Evolutionary conservation across 1,140 invertebrate species (phyloP), one percentile per base, ranked within the genome.

Genomic region (Eriocheir sinensis): DNA sequence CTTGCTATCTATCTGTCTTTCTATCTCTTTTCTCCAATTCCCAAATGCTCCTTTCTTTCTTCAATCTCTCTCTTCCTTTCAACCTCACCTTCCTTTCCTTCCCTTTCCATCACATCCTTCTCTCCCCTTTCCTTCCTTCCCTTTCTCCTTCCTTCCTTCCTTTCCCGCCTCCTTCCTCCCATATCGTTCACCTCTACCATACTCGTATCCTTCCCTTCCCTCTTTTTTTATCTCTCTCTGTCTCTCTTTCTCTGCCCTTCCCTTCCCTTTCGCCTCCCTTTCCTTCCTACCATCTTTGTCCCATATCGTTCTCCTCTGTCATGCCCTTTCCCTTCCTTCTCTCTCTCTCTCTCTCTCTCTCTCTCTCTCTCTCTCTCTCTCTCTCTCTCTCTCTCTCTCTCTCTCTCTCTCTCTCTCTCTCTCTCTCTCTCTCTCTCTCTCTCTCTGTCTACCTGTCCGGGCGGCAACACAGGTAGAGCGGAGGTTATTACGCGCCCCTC

Each of bases 331-430:
- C n/a, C n/a, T n/a, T 34, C 81, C 30, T 34, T 34, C 81, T 34
- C 53, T 72, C 53, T 72, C 53, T 72, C 53, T 72, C 53, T 72
- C 36, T 89, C 88, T 48, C 88, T 89, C 88, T 53, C 44, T 53
- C 38, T 89, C 88, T 30, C 88, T 53, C 88, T 48, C 88, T 90
- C 88, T 41, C 88, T 53, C 88, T 53, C 2, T 90, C 40, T 48
- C 85, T 86, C 15, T 30, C 32, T 38, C 40, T 30, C 2, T 30
- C 4, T 30, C 83, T 3, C 83, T 2, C n/a, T n/a, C n/a, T n/a
- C n/a, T n/a, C n/a, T n/a, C n/a, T n/a, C n/a, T n/a, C n/a, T n/a
- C n/a, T n/a, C n/a, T 30, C 32, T 32, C 34, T 81, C 27, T 81
- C 4, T 81, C 34, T 81, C 34, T 38, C 3, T 0, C 81, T 32